phyloP scores from a whole-genome alignment of 1,140 invertebrate genomes.

The Thaumatotibia leucotreta region DNA sequence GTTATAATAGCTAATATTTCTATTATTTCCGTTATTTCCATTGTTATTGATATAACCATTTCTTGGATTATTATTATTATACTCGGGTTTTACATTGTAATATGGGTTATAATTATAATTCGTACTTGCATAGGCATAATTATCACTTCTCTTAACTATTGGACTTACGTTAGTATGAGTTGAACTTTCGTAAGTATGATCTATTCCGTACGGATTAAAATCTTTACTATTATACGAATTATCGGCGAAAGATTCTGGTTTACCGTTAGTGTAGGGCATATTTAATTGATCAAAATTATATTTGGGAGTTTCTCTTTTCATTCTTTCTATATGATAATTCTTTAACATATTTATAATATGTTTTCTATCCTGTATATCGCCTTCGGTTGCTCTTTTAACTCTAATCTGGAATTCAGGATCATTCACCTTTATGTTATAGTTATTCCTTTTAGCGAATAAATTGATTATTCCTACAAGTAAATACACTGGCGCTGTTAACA shows the following conservation, averaged over 20 bases:
- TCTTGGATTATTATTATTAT: background rate
- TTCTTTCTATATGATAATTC: background rate
- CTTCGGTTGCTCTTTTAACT: slow-evolving; percentile 15
- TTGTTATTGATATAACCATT: too few relatives aligned
- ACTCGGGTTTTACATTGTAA: background rate
- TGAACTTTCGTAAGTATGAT: background rate
- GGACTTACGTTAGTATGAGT: background rate
- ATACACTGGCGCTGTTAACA: slow-evolving; percentile 18
- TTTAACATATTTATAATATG: background rate
- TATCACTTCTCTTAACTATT: background rate
- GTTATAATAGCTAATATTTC: too few relatives aligned
- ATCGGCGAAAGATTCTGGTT: background rate
- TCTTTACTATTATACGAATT: background rate
- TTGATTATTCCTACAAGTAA: slow-evolving; percentile 22
- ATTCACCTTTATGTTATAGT: slow-evolving; percentile 25
- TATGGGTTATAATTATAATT: background rate
- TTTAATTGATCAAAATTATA: slow-evolving; percentile 9
- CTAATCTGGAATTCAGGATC: slow-evolving; percentile 11
- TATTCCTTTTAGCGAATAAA: slow-evolving; percentile 21
- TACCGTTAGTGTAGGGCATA: background rate
- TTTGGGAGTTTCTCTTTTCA: background rate
- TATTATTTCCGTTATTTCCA: too few relatives aligned
- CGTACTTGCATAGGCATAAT: background rate
- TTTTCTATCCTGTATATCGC: background rate
- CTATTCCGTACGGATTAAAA: background rate